Conservation (phyloP, 1,140 invertebrate species). For the Papilio dardanus region DNA sequence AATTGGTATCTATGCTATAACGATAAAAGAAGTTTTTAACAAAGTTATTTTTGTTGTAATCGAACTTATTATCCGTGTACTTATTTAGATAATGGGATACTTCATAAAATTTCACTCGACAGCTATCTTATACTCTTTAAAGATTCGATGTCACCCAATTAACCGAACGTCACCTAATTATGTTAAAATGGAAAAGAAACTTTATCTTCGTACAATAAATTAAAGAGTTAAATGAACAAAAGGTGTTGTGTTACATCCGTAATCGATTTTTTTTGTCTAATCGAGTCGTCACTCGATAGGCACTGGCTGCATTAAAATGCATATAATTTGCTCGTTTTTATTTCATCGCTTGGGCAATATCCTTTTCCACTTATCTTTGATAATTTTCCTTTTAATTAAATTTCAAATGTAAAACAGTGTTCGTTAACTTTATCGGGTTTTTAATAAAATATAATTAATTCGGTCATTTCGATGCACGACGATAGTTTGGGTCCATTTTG, state of each 20-base stretch:
- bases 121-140: constrained; percentile 10
- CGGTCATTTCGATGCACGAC: constrained; percentile 15
- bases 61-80: background rate
- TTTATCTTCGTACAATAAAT: constrained; percentile 33
- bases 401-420: constrained; percentile 28
- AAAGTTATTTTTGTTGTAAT: background rate
- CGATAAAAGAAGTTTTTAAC: background rate
- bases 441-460: constrained; percentile 34
- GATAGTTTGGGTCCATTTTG: background rate
- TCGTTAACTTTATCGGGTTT: constrained; percentile 15
- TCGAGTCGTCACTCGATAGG: constrained; percentile 12
- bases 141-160: constrained; percentile 22
- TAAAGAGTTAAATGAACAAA: constrained; percentile 34
- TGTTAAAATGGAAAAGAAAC: constrained; percentile 4
- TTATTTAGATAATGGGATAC: background rate
- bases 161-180: constrained; percentile 18
- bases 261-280: constrained; percentile 34
- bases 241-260: constrained; percentile 35
- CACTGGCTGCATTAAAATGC: constrained; percentile 30
- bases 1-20: background rate
- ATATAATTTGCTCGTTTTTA: constrained; percentile 33
- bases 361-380: constrained; percentile 33
- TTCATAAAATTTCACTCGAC: constrained; percentile 21
- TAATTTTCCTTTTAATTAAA: constrained; percentile 33
- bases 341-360: constrained; percentile 30